Conservation (phyloP, 1,140 invertebrate species). For the Periplaneta americana region DNA sequence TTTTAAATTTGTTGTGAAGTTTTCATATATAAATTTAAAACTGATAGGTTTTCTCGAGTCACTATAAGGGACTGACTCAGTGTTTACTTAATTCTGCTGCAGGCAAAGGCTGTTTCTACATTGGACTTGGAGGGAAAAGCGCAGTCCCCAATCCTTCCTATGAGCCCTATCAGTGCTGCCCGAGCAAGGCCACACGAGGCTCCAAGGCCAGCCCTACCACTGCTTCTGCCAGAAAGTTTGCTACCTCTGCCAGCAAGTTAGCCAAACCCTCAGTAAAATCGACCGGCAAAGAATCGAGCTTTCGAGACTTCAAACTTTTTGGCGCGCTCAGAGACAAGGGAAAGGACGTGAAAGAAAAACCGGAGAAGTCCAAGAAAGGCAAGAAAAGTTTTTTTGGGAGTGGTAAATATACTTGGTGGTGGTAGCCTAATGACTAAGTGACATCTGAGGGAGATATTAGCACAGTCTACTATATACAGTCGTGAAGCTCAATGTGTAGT, state of each 20-base stretch:
- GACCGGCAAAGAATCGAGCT: background rate
- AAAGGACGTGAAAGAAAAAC: slow-evolving; percentile 15
- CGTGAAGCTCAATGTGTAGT: too few relatives aligned
- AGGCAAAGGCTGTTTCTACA: slow-evolving; percentile 94
- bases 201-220: slow-evolving; percentile 48
- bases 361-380: slow-evolving; percentile 41
- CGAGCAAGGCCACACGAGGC: slow-evolving; percentile 62
- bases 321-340: background rate
- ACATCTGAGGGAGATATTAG: background rate
- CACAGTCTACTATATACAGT: background rate
- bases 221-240: slow-evolving; percentile 28
- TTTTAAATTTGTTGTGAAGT: background rate
- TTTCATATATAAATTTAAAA: background rate
- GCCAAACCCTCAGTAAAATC: background rate
- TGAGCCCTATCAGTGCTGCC: slow-evolving; percentile 86
- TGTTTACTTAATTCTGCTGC: slow-evolving; percentile 51
- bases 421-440: slow-evolving; percentile 37
- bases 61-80: slow-evolving; percentile 4
- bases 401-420: slow-evolving; percentile 67
- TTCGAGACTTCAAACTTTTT: background rate
- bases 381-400: slow-evolving; percentile 78
- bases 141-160: slow-evolving; percentile 69
- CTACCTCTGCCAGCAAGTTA: slow-evolving; percentile 21
- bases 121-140: slow-evolving; percentile 81
- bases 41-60: background rate